These are phyloP conservation scores for Orchesella cincta DNA, from an alignment of 1,140 invertebrate genomes.

Conservation along the genomic window DNA sequence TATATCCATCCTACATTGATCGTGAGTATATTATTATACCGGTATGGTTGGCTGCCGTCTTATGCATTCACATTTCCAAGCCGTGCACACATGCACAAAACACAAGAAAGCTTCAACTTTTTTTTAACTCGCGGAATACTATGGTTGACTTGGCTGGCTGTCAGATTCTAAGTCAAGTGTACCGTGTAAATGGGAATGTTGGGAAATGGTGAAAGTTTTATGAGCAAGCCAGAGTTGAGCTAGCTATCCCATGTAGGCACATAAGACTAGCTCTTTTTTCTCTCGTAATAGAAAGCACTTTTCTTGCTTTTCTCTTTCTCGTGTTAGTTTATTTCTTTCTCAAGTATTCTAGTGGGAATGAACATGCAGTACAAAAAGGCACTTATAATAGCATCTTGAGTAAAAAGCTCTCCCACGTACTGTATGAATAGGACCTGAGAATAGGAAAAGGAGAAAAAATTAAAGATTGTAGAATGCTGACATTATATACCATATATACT, in stretches of 20 bases:
- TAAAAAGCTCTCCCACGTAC: constrained; percentile 2
- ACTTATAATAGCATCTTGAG: constrained; percentile 23
- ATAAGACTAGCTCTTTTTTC: neutral
- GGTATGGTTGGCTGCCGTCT: too few species aligned
- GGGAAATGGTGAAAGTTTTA: constrained; percentile 30
- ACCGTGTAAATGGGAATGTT: constrained; percentile 29
- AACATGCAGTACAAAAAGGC: constrained; percentile 11
- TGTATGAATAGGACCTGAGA: constrained; percentile 14
- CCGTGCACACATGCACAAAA: too few species aligned
- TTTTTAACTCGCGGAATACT: neutral
- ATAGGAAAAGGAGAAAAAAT: constrained; percentile 6
- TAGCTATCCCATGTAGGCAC: neutral
- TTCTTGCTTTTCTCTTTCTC: neutral
- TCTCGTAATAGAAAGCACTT: neutral
- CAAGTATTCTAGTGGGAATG: constrained; percentile 21
- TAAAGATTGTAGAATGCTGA: constrained; percentile 4
- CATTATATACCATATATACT: neutral
- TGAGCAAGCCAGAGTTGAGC: constrained; percentile 7
- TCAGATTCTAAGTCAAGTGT: constrained; percentile 27
- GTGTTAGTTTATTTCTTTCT: constrained; percentile 15
- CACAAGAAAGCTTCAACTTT: neutral
- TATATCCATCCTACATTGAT: too few species aligned
- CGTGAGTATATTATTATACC: too few species aligned
- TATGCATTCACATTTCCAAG: too few species aligned
- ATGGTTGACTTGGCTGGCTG: constrained; percentile 24